A percentile compares a stretch with the other conserved stretches of the same genome.
Evolutionary conservation across 2,113 vertebrate genomes (phyloP).

Genomic region (Petrocephalus microphthalmus): DNA sequence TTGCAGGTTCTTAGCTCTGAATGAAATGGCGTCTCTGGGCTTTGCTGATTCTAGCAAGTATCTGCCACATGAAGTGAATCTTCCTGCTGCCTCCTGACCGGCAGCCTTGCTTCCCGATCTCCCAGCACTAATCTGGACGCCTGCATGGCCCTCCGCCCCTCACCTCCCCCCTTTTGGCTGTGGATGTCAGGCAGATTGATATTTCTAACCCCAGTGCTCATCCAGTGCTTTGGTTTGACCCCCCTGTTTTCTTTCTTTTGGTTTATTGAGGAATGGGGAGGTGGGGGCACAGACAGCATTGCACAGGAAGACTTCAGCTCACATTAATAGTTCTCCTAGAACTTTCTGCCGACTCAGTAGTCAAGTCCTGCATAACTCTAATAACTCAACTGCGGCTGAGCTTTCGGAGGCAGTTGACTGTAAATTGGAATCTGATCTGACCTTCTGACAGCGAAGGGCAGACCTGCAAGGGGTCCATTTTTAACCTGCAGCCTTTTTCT

Average conservation of each 20-base stretch:
- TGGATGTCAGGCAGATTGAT: slow-evolving; percentile 95
- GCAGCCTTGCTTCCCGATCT: not conserved
- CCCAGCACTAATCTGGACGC: slow-evolving; percentile 53
- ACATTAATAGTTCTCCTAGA: slow-evolving; percentile 1
- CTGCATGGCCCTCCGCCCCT: slow-evolving; percentile 63
- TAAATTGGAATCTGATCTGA: slow-evolving; percentile 69
- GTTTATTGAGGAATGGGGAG: slow-evolving; percentile 65
- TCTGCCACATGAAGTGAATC: not conserved
- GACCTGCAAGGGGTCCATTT: slow-evolving; percentile 48
- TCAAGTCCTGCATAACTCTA: not conserved
- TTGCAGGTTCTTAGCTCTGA: not conserved
- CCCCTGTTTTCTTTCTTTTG: slow-evolving; percentile 51
- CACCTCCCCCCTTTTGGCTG: slow-evolving; percentile 41
- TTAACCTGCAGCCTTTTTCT: slow-evolving; percentile 57
- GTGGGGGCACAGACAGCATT: slow-evolving; percentile 76
- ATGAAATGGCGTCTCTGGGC: not conserved
- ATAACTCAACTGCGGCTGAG: slow-evolving; percentile 35
- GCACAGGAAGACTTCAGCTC: slow-evolving; percentile 83
- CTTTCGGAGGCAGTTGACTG: slow-evolving; percentile 44
- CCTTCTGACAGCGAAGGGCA: slow-evolving; percentile 40
- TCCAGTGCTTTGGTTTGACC: slow-evolving; percentile 75
- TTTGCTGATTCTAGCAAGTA: not conserved
- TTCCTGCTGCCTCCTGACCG: not conserved
- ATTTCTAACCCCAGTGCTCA: slow-evolving; percentile 90
- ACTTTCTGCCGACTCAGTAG: not conserved